phyloP scores from a whole-genome alignment of 2,797 vertebrate species.

The Cossypha niveicapilla region DNA sequence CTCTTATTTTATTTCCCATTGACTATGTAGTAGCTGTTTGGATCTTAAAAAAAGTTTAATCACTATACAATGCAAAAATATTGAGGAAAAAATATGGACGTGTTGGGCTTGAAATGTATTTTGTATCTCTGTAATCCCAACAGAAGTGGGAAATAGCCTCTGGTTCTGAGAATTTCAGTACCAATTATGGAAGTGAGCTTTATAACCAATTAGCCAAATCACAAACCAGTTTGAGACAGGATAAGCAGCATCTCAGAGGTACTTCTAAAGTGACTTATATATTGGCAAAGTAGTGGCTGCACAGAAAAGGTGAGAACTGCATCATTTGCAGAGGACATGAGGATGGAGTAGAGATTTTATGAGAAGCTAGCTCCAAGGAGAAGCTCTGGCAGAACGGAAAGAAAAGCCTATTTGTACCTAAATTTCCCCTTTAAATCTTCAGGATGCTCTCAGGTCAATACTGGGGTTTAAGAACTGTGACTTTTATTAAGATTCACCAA shows the following conservation, averaged over 20 bases:
- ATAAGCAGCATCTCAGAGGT: background rate
- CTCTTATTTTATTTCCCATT: background rate
- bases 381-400: background rate
- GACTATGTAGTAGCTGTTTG: background rate
- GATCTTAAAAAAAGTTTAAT: background rate
- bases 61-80: background rate
- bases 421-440: background rate
- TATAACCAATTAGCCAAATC: background rate
- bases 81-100: background rate
- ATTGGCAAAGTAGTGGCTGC: background rate
- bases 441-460: background rate
- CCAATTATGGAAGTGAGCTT: background rate
- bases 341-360: background rate
- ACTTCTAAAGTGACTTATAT: background rate
- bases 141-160: background rate
- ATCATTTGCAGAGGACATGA: background rate
- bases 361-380: background rate
- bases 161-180: background rate
- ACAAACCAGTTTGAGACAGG: background rate
- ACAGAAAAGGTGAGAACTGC: background rate
- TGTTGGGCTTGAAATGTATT: background rate
- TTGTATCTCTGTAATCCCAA: background rate
- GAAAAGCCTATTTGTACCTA: background rate
- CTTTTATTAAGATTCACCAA: background rate
- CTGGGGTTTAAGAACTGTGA: background rate